Base-by-base conservation (phyloP, 2,113 vertebrate genomes). In the Pelecanus crispus region DNA sequence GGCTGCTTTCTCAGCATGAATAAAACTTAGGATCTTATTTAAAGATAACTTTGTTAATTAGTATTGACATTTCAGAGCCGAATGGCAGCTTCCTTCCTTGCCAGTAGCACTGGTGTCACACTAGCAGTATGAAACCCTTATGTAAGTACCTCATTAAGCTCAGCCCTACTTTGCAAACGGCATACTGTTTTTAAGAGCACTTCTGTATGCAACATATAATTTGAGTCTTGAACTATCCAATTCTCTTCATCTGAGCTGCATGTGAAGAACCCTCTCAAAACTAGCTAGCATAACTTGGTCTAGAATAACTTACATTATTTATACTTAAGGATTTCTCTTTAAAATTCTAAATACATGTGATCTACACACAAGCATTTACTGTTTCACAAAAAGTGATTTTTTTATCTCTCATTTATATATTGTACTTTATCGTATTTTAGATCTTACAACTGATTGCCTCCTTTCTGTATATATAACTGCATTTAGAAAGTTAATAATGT, bases 1-100 rank as follows among this genome's bases (percentile, higher is more conserved):
- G 65, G 38, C 67, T 62, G 52, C 28, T 58, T 94, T 67, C 70
- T 91, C 19, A 13, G 52, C 63, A 61, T 24, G 52, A 92, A 71
- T 58, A 88, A 86, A 95, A 81, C 25, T 63, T 73, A 62, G 3
- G 38, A 58, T 82, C 49, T 74, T 70, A 92, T 68, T 94, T 84
- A 86, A 94, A 84, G 75, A 45, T 28, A 81, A 86, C 40, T 93
- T 55, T 28, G 9, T 58, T 92, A 95, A 96, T 88, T 90, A 88
- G 42, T 65, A 84, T 29, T 94, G 89, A 79, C 73, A 92, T 91
- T 86, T 91, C 58, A 45, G 63, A 92, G 55, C 17, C 3, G 5
- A 93, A 80, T 53, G 58, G 59, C 87, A 94, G 45, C 47, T 68
- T 79, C 71, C 70, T 62, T 59, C 53, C 71, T 25, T 10, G 0